These are phyloP conservation scores for Matsumyia berberina DNA, from an alignment of 2,888 invertebrate genomes.

Conservation along the genomic window DNA sequence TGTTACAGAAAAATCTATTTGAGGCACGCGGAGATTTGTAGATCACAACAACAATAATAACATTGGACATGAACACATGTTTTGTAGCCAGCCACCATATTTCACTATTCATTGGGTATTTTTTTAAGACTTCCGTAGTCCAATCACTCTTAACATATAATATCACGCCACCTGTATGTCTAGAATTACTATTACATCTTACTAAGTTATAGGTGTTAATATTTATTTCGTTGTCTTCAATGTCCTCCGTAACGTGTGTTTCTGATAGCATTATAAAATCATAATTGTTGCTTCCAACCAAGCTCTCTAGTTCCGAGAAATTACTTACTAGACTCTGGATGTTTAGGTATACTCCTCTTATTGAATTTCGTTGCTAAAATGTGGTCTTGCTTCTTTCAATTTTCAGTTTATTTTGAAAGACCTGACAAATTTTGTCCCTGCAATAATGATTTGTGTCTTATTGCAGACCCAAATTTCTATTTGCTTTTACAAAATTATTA, in stretches of 20 bases:
- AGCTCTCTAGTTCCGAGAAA: no score
- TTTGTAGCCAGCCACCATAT: slow-evolving; percentile 9
- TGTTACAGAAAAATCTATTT: slow-evolving; percentile 8
- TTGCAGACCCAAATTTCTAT: no score
- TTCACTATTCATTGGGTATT: slow-evolving; percentile 5
- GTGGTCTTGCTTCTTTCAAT: no score
- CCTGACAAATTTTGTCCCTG: no score
- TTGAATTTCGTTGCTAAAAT: no score
- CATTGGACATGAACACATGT: no score
- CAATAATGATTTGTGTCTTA: no score
- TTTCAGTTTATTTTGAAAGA: no score
- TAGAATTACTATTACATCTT: slow-evolving; percentile 33
- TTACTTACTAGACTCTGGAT: no score
- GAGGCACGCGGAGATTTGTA: slow-evolving; percentile 6
- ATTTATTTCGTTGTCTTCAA: slow-evolving; percentile 1
- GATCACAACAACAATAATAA: background rate
- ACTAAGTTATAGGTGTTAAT: slow-evolving; percentile 15
- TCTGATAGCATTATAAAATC: slow-evolving; percentile 16
- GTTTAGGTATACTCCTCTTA: no score
- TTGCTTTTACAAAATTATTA: background rate
- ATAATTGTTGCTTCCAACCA: background rate
- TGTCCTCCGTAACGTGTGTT: slow-evolving; percentile 8
- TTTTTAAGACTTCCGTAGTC: background rate
- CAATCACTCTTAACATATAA: slow-evolving; percentile 9
- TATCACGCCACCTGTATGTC: slow-evolving; percentile 25